Conservation (phyloP, 2,888 invertebrate species). For the Pycnomerus fuliginosus region DNA sequence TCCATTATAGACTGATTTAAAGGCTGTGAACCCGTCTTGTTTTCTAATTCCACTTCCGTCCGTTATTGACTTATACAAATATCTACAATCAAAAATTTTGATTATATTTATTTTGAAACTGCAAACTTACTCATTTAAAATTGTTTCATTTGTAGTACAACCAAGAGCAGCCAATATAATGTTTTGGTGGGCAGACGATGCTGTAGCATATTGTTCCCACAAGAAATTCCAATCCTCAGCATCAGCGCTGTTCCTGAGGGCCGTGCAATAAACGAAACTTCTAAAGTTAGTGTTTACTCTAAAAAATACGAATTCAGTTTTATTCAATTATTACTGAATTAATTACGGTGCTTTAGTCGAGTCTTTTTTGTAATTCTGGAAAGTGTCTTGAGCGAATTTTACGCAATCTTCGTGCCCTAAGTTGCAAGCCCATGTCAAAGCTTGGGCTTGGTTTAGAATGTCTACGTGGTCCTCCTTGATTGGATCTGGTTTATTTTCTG, state of each 20-base stretch:
- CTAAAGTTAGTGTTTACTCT: slow-evolving; percentile 21
- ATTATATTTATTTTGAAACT: too few species aligned
- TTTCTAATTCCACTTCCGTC: slow-evolving; percentile 20
- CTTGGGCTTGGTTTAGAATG: slow-evolving; percentile 59
- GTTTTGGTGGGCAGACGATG: slow-evolving; percentile 50
- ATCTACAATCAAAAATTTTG: too few species aligned
- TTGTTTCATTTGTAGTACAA: slow-evolving; percentile 51
- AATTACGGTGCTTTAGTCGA: slow-evolving; percentile 14
- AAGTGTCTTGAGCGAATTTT: slow-evolving; percentile 50
- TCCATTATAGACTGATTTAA: slow-evolving; percentile 17
- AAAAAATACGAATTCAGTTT: slow-evolving; percentile 9
- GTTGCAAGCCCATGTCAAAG: slow-evolving; percentile 64
- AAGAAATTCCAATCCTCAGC: slow-evolving; percentile 26
- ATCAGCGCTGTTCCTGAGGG: slow-evolving; percentile 17
- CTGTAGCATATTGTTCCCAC: slow-evolving; percentile 1
- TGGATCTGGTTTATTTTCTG: too few species aligned
- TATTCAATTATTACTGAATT: too few species aligned
- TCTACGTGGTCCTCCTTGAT: too few species aligned
- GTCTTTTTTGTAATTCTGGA: slow-evolving; percentile 41
- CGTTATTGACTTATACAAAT: slow-evolving; percentile 23
- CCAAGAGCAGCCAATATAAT: slow-evolving; percentile 56
- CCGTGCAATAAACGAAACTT: slow-evolving; percentile 28
- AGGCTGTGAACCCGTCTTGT: slow-evolving; percentile 26
- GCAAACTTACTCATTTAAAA: slow-evolving; percentile 37
- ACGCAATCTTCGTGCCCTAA: slow-evolving; percentile 61